These are phyloP conservation scores for Mergus octosetaceus DNA, from an alignment of 2,797 vertebrate genomes.

Conservation along the genomic window DNA sequence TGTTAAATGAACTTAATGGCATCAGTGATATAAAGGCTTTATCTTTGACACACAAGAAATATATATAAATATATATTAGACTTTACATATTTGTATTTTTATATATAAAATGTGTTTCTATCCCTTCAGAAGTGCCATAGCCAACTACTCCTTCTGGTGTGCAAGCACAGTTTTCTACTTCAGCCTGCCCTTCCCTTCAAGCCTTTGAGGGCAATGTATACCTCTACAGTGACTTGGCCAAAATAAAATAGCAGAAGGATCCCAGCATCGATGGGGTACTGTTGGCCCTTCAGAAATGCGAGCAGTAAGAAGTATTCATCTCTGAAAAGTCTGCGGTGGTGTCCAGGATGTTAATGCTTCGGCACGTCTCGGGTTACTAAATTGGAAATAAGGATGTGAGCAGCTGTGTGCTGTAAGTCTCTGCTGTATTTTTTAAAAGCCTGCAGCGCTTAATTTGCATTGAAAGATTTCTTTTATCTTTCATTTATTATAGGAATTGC, in stretches of 20 bases:
- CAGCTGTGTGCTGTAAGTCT: background rate
- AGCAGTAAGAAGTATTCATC: background rate
- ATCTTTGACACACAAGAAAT: background rate
- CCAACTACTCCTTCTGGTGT: background rate
- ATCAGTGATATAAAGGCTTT: background rate
- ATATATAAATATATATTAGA: too few relatives aligned
- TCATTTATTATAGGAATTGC: constrained; percentile 23
- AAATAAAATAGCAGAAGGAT: background rate
- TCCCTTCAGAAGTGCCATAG: background rate
- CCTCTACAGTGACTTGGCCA: background rate
- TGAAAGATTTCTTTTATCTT: background rate
- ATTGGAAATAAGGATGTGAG: constrained; percentile 7
- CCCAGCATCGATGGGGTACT: background rate
- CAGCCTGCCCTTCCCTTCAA: background rate
- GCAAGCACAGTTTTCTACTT: background rate
- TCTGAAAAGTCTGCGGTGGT: background rate
- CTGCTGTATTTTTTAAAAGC: constrained; percentile 19
- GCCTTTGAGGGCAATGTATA: background rate
- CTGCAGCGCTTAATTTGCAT: constrained; percentile 14
- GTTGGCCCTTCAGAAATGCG: background rate
- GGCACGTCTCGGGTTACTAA: background rate
- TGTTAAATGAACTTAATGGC: background rate
- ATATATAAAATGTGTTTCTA: background rate
- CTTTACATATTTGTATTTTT: too few relatives aligned
- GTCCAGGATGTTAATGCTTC: background rate